These are phyloP conservation scores for Chrysolina oricalcia DNA, from an alignment of 2,888 invertebrate species.

Conservation along the genomic window DNA sequence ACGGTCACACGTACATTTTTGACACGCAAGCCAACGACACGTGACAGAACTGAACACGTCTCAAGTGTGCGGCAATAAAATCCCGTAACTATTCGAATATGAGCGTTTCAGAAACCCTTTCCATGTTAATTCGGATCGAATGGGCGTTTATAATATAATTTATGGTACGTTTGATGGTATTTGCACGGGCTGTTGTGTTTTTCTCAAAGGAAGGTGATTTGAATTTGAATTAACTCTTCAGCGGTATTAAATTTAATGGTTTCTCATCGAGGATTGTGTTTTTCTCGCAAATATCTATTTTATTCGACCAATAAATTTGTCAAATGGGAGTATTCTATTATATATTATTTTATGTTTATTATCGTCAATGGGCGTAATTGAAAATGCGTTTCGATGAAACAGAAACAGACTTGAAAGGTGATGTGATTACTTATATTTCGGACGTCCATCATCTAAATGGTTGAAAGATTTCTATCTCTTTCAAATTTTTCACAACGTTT, in stretches of 20 bases:
- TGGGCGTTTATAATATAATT: constrained; percentile 32
- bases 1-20: constrained; percentile 23
- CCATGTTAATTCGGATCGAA: constrained; percentile 47
- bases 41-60: constrained; percentile 34
- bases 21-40: constrained; percentile 31
- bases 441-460: too few species aligned
- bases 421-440: too few species aligned
- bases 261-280: neutral
- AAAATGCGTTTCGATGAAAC: too few species aligned
- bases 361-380: neutral
- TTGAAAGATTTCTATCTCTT: too few species aligned
- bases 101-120: constrained; percentile 53
- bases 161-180: constrained; percentile 30
- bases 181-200: constrained; percentile 16
- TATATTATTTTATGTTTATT: neutral
- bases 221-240: constrained; percentile 5
- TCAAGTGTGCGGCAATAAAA: constrained; percentile 45
- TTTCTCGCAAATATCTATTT: neutral
- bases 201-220: neutral
- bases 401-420: too few species aligned
- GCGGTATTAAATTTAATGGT: constrained; percentile 8
- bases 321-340: neutral
- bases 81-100: constrained; percentile 44
- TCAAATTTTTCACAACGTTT: too few species aligned
- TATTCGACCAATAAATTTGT: neutral